These are phyloP conservation scores for Phaethornis superciliosus DNA, from an alignment of 2,113 vertebrate genomes.

Conservation along the genomic window DNA sequence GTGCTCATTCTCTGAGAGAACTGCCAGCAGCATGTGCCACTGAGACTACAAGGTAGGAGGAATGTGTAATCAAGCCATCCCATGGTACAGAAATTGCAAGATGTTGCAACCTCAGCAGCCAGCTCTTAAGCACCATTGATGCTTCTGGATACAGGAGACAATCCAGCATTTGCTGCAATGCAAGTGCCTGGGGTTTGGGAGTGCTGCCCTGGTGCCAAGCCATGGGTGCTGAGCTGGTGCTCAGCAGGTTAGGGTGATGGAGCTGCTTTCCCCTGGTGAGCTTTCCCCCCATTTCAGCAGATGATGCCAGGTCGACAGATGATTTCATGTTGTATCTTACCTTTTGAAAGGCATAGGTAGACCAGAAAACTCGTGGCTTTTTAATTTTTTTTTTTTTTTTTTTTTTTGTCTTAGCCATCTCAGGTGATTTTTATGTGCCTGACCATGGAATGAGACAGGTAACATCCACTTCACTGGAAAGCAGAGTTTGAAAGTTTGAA, in stretches of 20 bases:
- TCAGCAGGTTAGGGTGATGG: neutral
- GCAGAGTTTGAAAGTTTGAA: neutral
- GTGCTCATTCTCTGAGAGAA: neutral
- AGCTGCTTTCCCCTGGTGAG: neutral
- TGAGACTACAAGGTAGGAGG: constrained; percentile 6
- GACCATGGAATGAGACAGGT: neutral
- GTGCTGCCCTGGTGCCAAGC: neutral
- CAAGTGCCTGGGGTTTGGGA: neutral
- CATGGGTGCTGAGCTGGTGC: neutral
- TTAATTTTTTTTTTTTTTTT: too few species aligned
- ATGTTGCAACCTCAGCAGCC: constrained; percentile 18
- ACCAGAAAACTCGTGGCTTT: neutral
- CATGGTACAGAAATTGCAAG: neutral
- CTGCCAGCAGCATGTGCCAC: neutral
- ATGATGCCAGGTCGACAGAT: too few species aligned
- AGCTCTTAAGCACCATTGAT: neutral
- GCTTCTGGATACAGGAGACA: neutral
- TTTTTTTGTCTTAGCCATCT: too few species aligned
- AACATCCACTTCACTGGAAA: neutral
- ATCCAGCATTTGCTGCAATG: neutral
- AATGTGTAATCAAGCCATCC: constrained; percentile 18
- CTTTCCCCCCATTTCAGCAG: too few species aligned
- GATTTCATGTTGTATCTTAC: neutral
- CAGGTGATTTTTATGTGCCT: neutral
- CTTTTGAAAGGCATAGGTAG: neutral